Conservation (phyloP, 2,888 invertebrate species). For the Melanophora roralis region DNA sequence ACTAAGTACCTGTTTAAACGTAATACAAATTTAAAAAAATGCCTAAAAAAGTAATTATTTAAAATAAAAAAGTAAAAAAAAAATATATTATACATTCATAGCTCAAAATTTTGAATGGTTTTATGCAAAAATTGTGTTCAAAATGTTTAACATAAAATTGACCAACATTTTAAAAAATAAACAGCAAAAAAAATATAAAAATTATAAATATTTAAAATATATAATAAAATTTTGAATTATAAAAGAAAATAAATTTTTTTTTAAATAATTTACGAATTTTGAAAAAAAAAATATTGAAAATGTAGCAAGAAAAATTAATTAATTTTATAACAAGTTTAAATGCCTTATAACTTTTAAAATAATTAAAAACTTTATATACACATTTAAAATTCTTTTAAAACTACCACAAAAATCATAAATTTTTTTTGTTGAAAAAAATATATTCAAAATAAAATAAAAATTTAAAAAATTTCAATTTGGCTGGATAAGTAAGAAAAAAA, state of each 20-base stretch:
- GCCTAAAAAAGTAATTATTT: constrained; percentile 36
- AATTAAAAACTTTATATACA: no score
- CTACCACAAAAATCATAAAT: not conserved
- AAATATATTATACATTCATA: constrained; percentile 46
- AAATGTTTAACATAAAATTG: constrained; percentile 59
- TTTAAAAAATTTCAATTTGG: not conserved
- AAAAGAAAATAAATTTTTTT: not conserved
- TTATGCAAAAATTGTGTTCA: constrained; percentile 59
- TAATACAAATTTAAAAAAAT: constrained; percentile 58
- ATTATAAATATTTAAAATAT: constrained; percentile 51
- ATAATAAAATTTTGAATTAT: constrained; percentile 30
- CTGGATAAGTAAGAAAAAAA: not conserved
- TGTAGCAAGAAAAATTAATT: not conserved
- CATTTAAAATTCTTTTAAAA: no score
- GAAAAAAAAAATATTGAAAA: not conserved
- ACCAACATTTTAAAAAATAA: constrained; percentile 49
- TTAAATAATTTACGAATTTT: no score
- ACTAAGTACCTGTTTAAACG: constrained; percentile 69
- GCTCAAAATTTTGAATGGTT: constrained; percentile 44
- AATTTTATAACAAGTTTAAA: not conserved
- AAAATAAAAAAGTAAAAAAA: constrained; percentile 28
- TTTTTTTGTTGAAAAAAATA: not conserved
- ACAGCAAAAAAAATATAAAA: constrained; percentile 50
- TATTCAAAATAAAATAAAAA: constrained; percentile 1
- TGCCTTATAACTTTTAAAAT: not conserved